These are phyloP conservation scores for Poeciliopsis turneri DNA, from an alignment of 2,797 vertebrate genomes.

Conservation along the genomic window DNA sequence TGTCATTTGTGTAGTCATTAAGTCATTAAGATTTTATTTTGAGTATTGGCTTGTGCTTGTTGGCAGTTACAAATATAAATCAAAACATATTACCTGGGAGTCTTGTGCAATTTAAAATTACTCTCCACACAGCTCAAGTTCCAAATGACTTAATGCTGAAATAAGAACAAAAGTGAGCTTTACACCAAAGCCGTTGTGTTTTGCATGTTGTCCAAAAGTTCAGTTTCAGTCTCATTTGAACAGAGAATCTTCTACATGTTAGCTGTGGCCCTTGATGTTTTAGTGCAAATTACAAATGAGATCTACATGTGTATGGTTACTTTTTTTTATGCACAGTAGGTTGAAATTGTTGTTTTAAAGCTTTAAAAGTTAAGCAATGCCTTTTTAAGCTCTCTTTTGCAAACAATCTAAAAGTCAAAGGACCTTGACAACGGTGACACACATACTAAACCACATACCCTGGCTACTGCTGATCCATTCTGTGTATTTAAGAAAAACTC, in stretches of 20 bases:
- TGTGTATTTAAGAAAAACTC: slow-evolving; percentile 64
- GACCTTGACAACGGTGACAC: slow-evolving; percentile 41
- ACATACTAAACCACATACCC: slow-evolving; percentile 5
- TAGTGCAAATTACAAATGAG: background rate
- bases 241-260: background rate
- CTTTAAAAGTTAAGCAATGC: background rate
- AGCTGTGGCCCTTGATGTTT: background rate
- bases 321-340: background rate
- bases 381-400: slow-evolving; percentile 49
- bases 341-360: background rate
- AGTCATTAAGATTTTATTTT: background rate
- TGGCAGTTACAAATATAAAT: background rate
- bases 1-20: background rate
- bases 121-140: background rate
- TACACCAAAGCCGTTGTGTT: background rate
- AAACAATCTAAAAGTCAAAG: slow-evolving; percentile 26
- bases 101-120: background rate
- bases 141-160: background rate
- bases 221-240: background rate
- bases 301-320: background rate
- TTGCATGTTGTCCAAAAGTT: background rate
- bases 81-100: background rate
- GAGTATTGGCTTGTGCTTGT: background rate
- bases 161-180: background rate
- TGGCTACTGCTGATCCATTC: slow-evolving; percentile 28